Evolutionary conservation across 2,797 vertebrate genomes (phyloP).

Genomic region (Glossophaga mutica): DNA sequence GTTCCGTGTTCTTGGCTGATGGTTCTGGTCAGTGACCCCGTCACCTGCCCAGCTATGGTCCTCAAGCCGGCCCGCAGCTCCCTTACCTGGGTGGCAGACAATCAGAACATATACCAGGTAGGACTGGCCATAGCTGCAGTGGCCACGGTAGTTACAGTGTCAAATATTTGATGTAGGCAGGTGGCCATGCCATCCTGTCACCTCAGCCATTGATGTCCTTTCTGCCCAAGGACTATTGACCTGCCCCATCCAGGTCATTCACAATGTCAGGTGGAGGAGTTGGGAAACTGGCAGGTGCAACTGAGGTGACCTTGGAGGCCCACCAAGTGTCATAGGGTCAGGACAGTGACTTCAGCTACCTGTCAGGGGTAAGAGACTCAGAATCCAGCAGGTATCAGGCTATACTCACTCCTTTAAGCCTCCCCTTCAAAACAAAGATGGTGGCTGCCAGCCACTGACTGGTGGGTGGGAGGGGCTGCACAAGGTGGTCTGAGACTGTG

Average conservation of each 20-base stretch:
- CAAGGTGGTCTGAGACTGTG: too few species aligned
- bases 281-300: background rate
- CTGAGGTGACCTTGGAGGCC: background rate
- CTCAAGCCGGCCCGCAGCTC: background rate
- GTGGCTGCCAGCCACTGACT: background rate
- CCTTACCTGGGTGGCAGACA: background rate
- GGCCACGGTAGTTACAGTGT: background rate
- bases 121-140: background rate
- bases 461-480: background rate
- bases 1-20: background rate
- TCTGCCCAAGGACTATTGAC: background rate
- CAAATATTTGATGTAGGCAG: background rate
- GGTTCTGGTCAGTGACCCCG: background rate
- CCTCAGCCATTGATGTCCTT: background rate
- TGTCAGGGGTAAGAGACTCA: background rate
- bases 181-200: background rate
- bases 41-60: background rate
- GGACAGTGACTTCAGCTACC: background rate
- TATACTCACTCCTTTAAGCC: background rate
- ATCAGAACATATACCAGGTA: background rate
- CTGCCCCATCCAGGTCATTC: background rate
- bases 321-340: background rate
- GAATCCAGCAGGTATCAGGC: background rate
- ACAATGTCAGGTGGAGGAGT: background rate
- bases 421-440: background rate